phyloP scores from a whole-genome alignment of 2,113 vertebrate genomes.

The Ranitomeya imitator region DNA sequence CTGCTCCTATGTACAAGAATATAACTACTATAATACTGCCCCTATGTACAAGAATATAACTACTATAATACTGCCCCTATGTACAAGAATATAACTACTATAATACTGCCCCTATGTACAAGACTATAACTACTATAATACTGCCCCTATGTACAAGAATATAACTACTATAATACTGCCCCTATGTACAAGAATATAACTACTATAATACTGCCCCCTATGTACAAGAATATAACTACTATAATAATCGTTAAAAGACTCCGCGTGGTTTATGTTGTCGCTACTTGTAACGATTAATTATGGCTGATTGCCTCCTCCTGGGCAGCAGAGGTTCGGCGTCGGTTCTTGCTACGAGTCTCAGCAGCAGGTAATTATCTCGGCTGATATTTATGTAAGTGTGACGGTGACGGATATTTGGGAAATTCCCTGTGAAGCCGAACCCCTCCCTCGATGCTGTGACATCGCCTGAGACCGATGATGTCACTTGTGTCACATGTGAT shows the following conservation, averaged over 20 bases:
- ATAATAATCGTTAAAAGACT: background rate
- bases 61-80: too few relatives aligned
- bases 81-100: too few relatives aligned
- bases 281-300: background rate
- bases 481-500: background rate
- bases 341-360: background rate
- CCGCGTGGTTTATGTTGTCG: background rate
- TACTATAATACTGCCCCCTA: too few relatives aligned
- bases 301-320: background rate
- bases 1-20: too few relatives aligned
- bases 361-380: background rate
- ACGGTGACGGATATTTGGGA: background rate
- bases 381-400: background rate
- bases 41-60: too few relatives aligned
- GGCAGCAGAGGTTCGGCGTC: background rate
- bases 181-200: too few relatives aligned
- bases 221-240: too few relatives aligned
- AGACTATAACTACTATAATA: too few relatives aligned
- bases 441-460: background rate
- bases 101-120: too few relatives aligned
- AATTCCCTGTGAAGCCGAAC: background rate
- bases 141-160: too few relatives aligned
- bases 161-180: too few relatives aligned
- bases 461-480: background rate
- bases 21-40: too few relatives aligned